Conservation (phyloP, 2,113 vertebrate genomes). For the Psilopogon haemacephalus region DNA sequence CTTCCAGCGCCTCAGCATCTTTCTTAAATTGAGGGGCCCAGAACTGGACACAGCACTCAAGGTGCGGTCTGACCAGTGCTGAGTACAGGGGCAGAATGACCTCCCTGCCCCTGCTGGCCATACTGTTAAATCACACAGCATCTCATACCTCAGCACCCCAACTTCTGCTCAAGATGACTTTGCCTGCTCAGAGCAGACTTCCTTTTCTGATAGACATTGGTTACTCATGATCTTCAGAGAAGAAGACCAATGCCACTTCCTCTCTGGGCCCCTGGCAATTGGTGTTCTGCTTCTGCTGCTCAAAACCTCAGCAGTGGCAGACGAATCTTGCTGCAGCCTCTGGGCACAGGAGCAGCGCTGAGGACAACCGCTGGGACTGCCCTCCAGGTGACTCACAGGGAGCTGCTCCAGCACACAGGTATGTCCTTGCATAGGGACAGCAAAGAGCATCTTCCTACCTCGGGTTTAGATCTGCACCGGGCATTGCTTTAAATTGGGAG, state of each 20-base stretch:
- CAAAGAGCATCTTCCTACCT: background rate
- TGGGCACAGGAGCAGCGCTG: accelerated
- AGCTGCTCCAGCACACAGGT: background rate
- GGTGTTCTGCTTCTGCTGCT: background rate
- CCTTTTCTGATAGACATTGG: background rate
- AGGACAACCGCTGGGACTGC: background rate
- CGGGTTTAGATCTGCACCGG: background rate
- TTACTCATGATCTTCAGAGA: background rate
- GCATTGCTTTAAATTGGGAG: background rate
- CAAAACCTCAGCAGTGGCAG: accelerated
- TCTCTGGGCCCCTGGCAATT: background rate
- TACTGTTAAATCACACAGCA: background rate
- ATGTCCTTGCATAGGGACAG: background rate
- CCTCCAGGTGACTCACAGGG: accelerated
- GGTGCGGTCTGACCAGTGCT: too few relatives aligned
- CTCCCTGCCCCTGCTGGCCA: too few relatives aligned
- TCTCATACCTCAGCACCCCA: too few relatives aligned
- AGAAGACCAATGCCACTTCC: background rate
- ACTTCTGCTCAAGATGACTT: background rate
- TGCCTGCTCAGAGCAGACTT: background rate
- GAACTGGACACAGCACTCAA: too few relatives aligned
- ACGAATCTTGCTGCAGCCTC: background rate
- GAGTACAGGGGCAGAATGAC: too few relatives aligned
- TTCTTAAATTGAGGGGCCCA: too few relatives aligned
- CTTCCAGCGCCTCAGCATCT: too few relatives aligned